These are phyloP conservation scores for Petrocephalus zakoni DNA, from an alignment of 2,113 vertebrate species.

Conservation along the genomic window DNA sequence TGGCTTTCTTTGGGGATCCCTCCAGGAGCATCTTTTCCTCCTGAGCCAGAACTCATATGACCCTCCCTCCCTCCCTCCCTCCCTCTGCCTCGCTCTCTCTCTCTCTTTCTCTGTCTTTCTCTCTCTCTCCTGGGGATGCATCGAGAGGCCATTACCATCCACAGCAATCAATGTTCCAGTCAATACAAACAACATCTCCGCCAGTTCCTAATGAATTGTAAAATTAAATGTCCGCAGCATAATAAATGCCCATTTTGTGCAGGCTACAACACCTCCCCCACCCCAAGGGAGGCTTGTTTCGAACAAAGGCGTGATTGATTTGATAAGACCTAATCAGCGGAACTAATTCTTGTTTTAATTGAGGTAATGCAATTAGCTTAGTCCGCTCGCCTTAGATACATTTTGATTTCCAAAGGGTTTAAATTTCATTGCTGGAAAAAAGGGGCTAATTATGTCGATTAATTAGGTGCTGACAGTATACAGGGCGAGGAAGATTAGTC, in stretches of 20 bases:
- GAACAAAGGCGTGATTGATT: slow-evolving; percentile 56
- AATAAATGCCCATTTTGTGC: slow-evolving; percentile 47
- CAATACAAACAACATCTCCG: slow-evolving; percentile 26
- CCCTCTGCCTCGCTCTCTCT: slow-evolving; percentile 26
- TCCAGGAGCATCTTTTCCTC: slow-evolving; percentile 24
- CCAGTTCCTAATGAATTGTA: slow-evolving; percentile 51
- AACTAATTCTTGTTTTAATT: slow-evolving; percentile 67
- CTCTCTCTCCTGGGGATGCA: slow-evolving; percentile 10
- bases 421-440: slow-evolving; percentile 57
- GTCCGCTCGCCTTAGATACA: slow-evolving; percentile 51
- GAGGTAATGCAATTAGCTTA: slow-evolving; percentile 56
- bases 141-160: not conserved
- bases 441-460: slow-evolving; percentile 58
- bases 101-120: slow-evolving; percentile 26
- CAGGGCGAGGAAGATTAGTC: slow-evolving; percentile 56
- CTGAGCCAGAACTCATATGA: slow-evolving; percentile 21
- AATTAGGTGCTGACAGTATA: slow-evolving; percentile 58
- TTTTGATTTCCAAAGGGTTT: slow-evolving; percentile 53
- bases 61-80: slow-evolving; percentile 19
- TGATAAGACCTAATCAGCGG: slow-evolving; percentile 48
- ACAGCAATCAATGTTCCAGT: slow-evolving; percentile 34
- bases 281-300: slow-evolving; percentile 29
- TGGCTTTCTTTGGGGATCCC: not conserved
- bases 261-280: slow-evolving; percentile 40
- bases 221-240: slow-evolving; percentile 47